Percentiles rank a stretch among this genome's conserved stretches.
Conservation (phyloP, 2,113 vertebrate species). For the Nibea albiflora region DNA sequence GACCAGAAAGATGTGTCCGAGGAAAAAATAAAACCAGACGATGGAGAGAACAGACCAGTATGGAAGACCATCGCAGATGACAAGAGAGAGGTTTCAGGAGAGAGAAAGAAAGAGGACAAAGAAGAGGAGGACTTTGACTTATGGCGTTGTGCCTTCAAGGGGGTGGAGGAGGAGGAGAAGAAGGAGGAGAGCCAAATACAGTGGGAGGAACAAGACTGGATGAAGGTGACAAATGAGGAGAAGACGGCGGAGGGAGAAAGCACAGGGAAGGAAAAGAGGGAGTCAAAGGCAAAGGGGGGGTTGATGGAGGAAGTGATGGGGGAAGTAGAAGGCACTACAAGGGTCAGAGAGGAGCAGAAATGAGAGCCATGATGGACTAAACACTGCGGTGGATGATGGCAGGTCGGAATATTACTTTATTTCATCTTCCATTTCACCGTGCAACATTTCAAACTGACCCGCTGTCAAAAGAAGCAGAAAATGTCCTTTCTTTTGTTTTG, state of each 20-base stretch:
- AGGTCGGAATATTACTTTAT: conserved; percentile 82
- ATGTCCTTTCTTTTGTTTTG: too few species aligned
- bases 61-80: conserved; percentile 18
- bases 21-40: conserved; percentile 21
- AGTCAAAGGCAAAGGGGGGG: not conserved
- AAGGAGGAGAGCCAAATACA: not conserved
- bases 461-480: too few species aligned
- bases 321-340: conserved; percentile 58
- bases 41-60: not conserved
- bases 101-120: not conserved
- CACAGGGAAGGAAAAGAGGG: not conserved
- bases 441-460: not conserved
- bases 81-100: not conserved
- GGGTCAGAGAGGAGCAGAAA: conserved; percentile 83
- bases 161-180: conserved; percentile 58
- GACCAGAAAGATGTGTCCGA: conserved; percentile 34
- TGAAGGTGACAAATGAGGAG: conserved; percentile 27
- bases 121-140: conserved; percentile 36
- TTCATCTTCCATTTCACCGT: not conserved
- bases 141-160: conserved; percentile 53
- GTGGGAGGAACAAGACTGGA: not conserved
- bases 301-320: not conserved
- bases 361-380: conserved; percentile 77
- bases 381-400: conserved; percentile 84
- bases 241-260: not conserved